Conservation (phyloP, 2,113 vertebrate genomes). For the Indri indri region DNA sequence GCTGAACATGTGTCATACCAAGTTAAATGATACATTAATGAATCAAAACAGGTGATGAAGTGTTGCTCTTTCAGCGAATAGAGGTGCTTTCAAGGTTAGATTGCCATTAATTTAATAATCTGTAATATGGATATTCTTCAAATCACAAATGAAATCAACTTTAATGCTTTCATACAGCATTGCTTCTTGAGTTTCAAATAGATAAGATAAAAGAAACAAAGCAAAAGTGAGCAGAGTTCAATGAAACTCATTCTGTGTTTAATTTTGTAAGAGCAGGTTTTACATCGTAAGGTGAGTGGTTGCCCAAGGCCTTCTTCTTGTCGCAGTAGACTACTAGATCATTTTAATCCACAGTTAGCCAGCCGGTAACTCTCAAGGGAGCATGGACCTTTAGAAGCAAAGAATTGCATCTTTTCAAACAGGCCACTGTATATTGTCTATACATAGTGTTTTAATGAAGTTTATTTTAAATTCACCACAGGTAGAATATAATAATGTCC, state of each 20-base stretch:
- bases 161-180: constrained; percentile 63
- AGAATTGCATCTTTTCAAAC: background rate
- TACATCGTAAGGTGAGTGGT: constrained; percentile 63
- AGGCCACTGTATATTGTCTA: background rate
- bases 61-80: constrained; percentile 86
- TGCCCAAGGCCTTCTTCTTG: constrained; percentile 60
- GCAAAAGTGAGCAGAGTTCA: constrained; percentile 65
- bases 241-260: constrained; percentile 57
- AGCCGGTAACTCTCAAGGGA: constrained; percentile 72
- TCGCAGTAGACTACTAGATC: constrained; percentile 49
- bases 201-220: constrained; percentile 28
- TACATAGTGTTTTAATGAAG: background rate
- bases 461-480: background rate
- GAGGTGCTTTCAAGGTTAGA: constrained; percentile 88
- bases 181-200: constrained; percentile 52
- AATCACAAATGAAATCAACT: constrained; percentile 81
- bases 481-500: background rate
- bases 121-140: constrained; percentile 84
- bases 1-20: constrained; percentile 88
- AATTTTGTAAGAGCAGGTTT: constrained; percentile 61
- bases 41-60: constrained; percentile 89
- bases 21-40: constrained; percentile 89
- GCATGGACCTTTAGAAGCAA: constrained; percentile 11
- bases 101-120: constrained; percentile 88
- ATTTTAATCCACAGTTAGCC: constrained; percentile 65